Base-by-base conservation (phyloP, 1,140 invertebrate species). In the Calliopsis andreniformis region DNA sequence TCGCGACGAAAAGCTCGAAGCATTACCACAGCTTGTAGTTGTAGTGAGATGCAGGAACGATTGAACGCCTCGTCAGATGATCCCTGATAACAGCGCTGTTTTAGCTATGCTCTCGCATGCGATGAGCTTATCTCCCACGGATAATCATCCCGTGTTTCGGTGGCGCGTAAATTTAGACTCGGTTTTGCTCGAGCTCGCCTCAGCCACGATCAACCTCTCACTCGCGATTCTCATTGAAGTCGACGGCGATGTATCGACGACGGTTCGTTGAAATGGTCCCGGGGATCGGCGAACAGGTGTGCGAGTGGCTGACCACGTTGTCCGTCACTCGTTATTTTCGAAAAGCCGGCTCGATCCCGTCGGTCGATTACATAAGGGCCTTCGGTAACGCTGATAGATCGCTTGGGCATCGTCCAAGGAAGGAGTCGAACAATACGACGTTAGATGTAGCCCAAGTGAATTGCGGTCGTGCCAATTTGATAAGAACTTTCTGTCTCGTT, bases 401-500 rank as follows among this genome's bases (percentile, higher is more conserved):
- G 10, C 58, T 80, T 82, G 78, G 80, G 51, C 39, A 3, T 0
- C 30, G 5, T 77, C 84, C 83, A 85, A 59, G 3, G 30, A 47
- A 67, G 59, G 62, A 14, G 61, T 20, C 51, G 42, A 55, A 63
- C 72, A 76, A 81, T 84, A 72, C 55, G 35, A 32, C 12, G 55
- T 69, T 43, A 42, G 42, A 67, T 56, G 25, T 20, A 16, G 39
- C 47, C 61, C 14, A 25, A 59, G 56, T 55, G 39, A 59, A 63
- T 70, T 47, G 78, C 62, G 42, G 20, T 55, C 51, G 71, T 25
- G 79, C 67, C 82, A 82, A 84, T 73, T 82, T 84, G 79, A 82
- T 82, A 76, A 76, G 82, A 53, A 32, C 72, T 62, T 51, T 47
- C 59, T 20, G 59, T 69, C 66, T 35, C 51, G 42, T 45, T 66